Evolutionary conservation across 2,113 vertebrate species (phyloP).

Genomic region (Callocephalon fimbriatum): DNA sequence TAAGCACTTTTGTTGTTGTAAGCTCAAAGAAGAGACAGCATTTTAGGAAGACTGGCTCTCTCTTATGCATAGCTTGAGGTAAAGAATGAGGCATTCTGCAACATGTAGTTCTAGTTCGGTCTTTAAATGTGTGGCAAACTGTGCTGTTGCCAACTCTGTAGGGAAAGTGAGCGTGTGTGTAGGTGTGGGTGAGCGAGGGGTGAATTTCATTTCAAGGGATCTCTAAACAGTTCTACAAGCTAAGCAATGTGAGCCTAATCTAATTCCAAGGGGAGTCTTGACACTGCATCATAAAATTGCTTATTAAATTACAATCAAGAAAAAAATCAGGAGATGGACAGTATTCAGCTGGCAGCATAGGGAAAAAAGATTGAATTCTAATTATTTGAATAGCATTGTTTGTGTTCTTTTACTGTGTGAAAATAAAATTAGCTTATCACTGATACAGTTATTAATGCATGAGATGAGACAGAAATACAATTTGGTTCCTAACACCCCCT

Average conservation of each 20-base stretch:
- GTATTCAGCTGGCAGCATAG: conserved; percentile 34
- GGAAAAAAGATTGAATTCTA: conserved; percentile 36
- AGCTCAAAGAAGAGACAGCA: neutral
- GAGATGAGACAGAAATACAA: conserved; percentile 43
- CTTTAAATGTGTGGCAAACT: neutral
- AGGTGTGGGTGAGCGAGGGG: neutral
- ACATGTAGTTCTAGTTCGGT: neutral
- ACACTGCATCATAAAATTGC: conserved; percentile 15
- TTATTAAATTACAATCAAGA: conserved; percentile 65
- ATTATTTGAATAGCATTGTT: conserved; percentile 44
- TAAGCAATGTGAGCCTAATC: conserved; percentile 35
- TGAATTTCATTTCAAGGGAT: conserved; percentile 53
- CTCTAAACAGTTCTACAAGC: conserved; percentile 7
- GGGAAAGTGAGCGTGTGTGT: accelerated
- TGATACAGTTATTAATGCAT: conserved; percentile 56
- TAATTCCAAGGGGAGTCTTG: conserved; percentile 19
- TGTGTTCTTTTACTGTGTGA: conserved; percentile 33
- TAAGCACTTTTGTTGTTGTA: neutral
- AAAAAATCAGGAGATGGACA: conserved; percentile 32
- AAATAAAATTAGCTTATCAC: conserved; percentile 62
- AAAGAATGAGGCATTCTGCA: conserved; percentile 23
- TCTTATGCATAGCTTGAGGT: neutral
- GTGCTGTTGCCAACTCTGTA: neutral
- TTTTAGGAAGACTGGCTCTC: neutral
- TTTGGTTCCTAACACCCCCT: neutral